Evolutionary conservation across 2,888 invertebrate species (phyloP), one percentile per base, ranked within the genome.

Genomic region (Ferrisia virgata): DNA sequence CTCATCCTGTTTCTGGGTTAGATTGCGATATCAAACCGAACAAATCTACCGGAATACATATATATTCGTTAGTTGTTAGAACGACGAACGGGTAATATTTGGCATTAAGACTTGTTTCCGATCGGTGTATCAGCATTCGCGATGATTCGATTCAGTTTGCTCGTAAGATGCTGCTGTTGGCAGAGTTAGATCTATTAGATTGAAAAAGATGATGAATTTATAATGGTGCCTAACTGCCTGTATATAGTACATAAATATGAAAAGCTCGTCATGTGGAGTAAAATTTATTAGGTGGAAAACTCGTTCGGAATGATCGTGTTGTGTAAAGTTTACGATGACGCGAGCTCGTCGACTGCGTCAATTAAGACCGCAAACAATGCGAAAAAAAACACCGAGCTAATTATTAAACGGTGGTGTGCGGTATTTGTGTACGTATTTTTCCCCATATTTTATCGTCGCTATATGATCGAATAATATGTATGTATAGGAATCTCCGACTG

Each of bases 401-500:
- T 64, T 64, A 64, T 53, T 22, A 22, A 53, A 53, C 69, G 6
- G 69, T 31, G 15, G 1, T n/a, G 33, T 72, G 8, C 25, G 33
- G 13, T 72, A 72, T 72, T 31, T 31, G 33, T 72, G 13, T 22
- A 1, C 13, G 18, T 72, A 6, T 72, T 31, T 69, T 72, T 5
- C 33, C n/a, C 0, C 13, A 9, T 72, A 6, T 72, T 31, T 69
- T 72, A n/a, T 72, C n/a, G 47, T 47, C 47, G 47, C n/a, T n/a
- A n/a, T n/a, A n/a, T 53, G 22, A 53, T 53, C 53, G 53, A 53
- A 53, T 36, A 36, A 15, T 76, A n/a, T 28, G 18, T n/a, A 9
- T 36, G 11, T 82, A 25, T 40, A 83, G 83, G 33, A 83, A 72
- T 83, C 83, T 83, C 31, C 72, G 83, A 76, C 43, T 83, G 76